Evolutionary conservation across 2,113 vertebrate genomes (phyloP).

Genomic region (Kryptolebias marmoratus): DNA sequence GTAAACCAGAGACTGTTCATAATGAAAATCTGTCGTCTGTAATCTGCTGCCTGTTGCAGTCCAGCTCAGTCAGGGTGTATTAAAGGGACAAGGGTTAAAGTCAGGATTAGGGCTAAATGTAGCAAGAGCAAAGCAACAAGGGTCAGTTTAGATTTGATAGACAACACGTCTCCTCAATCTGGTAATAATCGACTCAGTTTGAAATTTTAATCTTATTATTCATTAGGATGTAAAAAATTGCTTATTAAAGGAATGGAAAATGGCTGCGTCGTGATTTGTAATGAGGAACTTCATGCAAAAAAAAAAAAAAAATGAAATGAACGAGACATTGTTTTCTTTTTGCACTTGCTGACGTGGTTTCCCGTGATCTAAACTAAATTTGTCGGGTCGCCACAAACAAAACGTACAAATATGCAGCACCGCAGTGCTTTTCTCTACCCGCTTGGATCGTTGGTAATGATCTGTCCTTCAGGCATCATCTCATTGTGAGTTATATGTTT

Average conservation of each 20-base stretch:
- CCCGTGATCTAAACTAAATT: too few relatives aligned
- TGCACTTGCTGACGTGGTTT: too few relatives aligned
- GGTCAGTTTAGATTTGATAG: constrained; percentile 9
- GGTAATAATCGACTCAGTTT: not conserved
- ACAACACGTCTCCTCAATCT: not conserved
- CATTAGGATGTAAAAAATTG: not conserved
- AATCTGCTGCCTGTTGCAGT: constrained; percentile 1
- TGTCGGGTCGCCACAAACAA: too few relatives aligned
- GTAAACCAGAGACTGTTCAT: too few relatives aligned
- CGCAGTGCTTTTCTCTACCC: too few relatives aligned
- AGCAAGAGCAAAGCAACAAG: constrained; percentile 16
- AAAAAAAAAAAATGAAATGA: not conserved
- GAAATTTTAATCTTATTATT: not conserved
- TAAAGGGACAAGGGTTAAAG: constrained; percentile 61
- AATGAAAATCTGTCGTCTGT: not conserved
- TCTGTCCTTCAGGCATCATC: too few relatives aligned
- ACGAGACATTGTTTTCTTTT: too few relatives aligned
- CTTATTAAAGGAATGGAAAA: not conserved
- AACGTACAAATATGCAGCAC: too few relatives aligned
- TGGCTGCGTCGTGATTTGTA: not conserved
- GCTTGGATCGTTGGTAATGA: too few relatives aligned
- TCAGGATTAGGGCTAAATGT: constrained; percentile 70
- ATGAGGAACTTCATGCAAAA: not conserved
- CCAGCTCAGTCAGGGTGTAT: constrained; percentile 39
- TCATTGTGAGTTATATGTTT: too few relatives aligned